Evolutionary conservation across 2,797 vertebrate species (phyloP).

Genomic region (Antennarius maculatus): DNA sequence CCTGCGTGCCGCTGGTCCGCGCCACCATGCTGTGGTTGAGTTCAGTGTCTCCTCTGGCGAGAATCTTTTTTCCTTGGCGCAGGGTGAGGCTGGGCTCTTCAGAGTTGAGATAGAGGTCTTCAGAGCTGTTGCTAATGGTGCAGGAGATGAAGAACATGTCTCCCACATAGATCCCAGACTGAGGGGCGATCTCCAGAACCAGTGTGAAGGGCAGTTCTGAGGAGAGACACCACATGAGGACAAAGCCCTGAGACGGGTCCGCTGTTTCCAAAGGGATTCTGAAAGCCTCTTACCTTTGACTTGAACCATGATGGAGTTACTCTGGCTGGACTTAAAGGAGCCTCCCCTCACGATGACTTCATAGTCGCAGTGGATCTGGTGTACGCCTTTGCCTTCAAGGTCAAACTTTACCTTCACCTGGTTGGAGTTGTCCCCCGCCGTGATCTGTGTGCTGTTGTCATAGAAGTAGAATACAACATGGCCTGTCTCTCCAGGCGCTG

Average conservation of each 20-base stretch:
- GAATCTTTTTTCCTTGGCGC: conserved; percentile 40
- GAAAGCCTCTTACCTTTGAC: conserved; percentile 64
- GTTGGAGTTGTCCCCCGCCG: not conserved
- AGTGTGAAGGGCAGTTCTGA: conserved; percentile 65
- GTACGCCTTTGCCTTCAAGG: conserved; percentile 16
- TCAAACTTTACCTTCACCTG: not conserved
- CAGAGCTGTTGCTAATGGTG: not conserved
- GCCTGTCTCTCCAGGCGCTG: conserved; percentile 61
- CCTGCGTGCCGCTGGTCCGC: conserved; percentile 32
- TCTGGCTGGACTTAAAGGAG: too few species aligned
- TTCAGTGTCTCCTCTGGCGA: conserved; percentile 2
- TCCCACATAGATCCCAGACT: conserved; percentile 70
- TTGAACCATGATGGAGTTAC: conserved; percentile 39
- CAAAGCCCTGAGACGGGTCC: not conserved
- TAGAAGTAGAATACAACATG: conserved; percentile 65
- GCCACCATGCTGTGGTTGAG: conserved; percentile 40
- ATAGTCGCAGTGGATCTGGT: conserved; percentile 71
- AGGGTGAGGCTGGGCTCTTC: conserved; percentile 30
- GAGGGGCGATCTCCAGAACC: conserved; percentile 59
- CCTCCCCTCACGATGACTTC: conserved; percentile 49
- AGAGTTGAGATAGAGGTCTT: fast-evolving
- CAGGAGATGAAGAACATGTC: conserved; percentile 71
- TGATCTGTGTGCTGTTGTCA: conserved; percentile 26
- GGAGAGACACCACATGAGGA: conserved; percentile 14
- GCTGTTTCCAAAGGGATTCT: not conserved